Evolutionary conservation across 30 jellyfish, hydroid and myxozoan genomes (phyloP).

Genomic region (Turritopsis rubra): DNA sequence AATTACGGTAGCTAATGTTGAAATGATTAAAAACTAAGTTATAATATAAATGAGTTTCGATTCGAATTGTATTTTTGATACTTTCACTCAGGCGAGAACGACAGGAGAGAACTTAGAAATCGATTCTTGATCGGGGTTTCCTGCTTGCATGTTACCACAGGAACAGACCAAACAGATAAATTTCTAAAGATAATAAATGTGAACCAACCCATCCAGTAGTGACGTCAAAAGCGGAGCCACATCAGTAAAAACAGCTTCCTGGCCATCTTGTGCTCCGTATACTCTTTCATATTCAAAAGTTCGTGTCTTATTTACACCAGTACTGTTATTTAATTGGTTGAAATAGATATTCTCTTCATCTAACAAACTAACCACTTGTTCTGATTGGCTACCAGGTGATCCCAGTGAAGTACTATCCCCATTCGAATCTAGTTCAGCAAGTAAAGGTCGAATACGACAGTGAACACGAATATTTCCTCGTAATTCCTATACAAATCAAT

Average conservation of each 20-base stretch:
- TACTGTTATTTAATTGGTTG: slow-evolving; percentile 26
- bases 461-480: slow-evolving; percentile 86
- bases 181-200: background rate
- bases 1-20: too few relatives aligned
- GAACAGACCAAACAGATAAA: background rate
- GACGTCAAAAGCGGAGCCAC: slow-evolving; percentile 83
- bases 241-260: slow-evolving; percentile 49
- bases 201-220: slow-evolving; percentile 71
- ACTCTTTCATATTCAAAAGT: slow-evolving; percentile 70
- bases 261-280: slow-evolving; percentile 51
- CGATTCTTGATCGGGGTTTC: too few relatives aligned
- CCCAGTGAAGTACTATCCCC: slow-evolving; percentile 79
- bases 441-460: slow-evolving; percentile 83
- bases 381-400: slow-evolving; percentile 61
- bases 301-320: slow-evolving; percentile 36
- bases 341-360: slow-evolving; percentile 47
- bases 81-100: too few relatives aligned
- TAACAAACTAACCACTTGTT: slow-evolving; percentile 51
- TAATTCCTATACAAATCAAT: slow-evolving; percentile 38
- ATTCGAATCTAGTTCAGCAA: slow-evolving; percentile 61
- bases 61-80: too few relatives aligned
- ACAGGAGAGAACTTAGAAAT: too few relatives aligned
- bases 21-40: too few relatives aligned
- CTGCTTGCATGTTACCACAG: background rate
- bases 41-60: too few relatives aligned